Percentiles rank a stretch among this genome's conserved stretches.
These are phyloP conservation scores for Cichladusa arquata DNA, from an alignment of 2,113 vertebrate species.

Conservation along the genomic window DNA sequence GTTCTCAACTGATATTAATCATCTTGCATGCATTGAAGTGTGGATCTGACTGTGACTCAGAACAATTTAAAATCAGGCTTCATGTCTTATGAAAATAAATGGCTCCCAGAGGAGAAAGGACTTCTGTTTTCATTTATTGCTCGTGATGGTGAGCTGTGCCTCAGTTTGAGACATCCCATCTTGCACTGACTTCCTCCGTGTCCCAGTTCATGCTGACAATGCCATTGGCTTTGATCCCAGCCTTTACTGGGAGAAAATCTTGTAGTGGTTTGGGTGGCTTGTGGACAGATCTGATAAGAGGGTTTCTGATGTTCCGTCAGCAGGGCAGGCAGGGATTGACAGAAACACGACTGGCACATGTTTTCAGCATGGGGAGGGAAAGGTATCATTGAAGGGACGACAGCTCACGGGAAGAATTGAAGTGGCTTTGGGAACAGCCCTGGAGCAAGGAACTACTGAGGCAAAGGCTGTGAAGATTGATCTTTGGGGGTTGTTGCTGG, in stretches of 20 bases:
- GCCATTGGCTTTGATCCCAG: slow-evolving; percentile 5
- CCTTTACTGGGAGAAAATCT: not conserved
- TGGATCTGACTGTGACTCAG: not conserved
- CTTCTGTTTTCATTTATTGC: not conserved
- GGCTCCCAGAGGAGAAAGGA: slow-evolving; percentile 11
- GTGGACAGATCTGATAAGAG: not conserved
- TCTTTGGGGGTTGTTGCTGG: not conserved
- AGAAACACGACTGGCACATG: accelerated
- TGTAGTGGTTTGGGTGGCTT: not conserved
- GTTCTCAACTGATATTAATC: not conserved
- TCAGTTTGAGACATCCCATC: not conserved
- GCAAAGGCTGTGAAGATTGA: not conserved
- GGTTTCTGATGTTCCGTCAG: not conserved
- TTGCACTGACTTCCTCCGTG: not conserved
- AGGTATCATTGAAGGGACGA: not conserved
- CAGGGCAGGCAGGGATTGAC: not conserved
- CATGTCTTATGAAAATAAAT: not conserved
- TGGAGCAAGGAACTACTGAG: not conserved
- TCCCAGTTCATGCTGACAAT: not conserved
- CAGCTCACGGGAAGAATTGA: not conserved
- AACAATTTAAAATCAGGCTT: slow-evolving; percentile 23
- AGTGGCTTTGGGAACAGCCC: not conserved
- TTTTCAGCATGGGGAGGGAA: not conserved
- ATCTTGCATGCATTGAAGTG: not conserved
- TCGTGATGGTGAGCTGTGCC: not conserved